phyloP scores from a whole-genome alignment of 2,888 invertebrate genomes.

The Melanophora roralis region DNA sequence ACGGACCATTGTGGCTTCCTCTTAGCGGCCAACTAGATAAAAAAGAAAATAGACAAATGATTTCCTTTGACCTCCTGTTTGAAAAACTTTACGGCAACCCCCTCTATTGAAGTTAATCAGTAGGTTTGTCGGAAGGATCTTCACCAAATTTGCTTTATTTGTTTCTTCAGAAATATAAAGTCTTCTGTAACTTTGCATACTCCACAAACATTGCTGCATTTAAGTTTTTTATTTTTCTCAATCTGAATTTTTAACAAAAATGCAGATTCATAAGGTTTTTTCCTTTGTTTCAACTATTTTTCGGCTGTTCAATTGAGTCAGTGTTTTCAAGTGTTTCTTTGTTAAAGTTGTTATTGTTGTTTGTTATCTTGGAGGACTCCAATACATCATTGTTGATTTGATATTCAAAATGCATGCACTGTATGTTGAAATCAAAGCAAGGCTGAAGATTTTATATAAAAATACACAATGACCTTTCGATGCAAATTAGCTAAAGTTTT shows the following conservation, averaged over 20 bases:
- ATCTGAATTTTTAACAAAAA: background rate
- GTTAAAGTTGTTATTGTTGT: background rate
- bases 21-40: too few species aligned
- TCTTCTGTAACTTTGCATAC: slow-evolving; percentile 49
- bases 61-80: too few species aligned
- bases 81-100: too few species aligned
- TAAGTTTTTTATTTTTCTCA: background rate
- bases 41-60: too few species aligned
- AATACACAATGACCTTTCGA: slow-evolving; percentile 71
- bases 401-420: slow-evolving; percentile 58
- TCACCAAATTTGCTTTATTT: too few species aligned
- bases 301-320: slow-evolving; percentile 24
- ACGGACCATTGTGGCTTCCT: too few species aligned
- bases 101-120: too few species aligned
- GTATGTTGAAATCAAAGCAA: slow-evolving; percentile 15
- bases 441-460: slow-evolving; percentile 55
- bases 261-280: slow-evolving; percentile 19
- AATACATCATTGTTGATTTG: slow-evolving; percentile 60
- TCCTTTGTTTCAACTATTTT: slow-evolving; percentile 8
- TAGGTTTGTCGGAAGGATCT: slow-evolving; percentile 42
- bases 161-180: background rate
- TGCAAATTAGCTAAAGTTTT: slow-evolving; percentile 69
- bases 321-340: slow-evolving; percentile 47
- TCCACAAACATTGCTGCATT: slow-evolving; percentile 27
- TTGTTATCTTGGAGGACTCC: slow-evolving; percentile 58